These are phyloP conservation scores for Andinoacara biseriatus DNA, from an alignment of 2,113 vertebrate genomes.

Conservation along the genomic window DNA sequence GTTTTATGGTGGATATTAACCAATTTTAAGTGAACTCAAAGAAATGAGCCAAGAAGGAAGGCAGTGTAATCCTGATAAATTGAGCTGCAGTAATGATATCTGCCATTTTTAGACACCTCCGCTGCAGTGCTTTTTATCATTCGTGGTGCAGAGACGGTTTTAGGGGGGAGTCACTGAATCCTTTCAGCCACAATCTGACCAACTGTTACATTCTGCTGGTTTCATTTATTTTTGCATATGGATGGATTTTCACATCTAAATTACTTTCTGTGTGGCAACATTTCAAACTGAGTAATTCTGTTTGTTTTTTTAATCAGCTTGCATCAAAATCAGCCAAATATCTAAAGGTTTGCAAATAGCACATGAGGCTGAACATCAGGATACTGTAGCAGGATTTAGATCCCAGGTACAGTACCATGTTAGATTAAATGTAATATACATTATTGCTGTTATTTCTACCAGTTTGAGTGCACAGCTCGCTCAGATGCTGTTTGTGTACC, in stretches of 20 bases:
- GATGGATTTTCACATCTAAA: neutral
- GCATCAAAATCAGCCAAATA: neutral
- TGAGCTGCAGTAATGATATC: slow-evolving; percentile 41
- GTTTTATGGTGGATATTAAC: slow-evolving; percentile 40
- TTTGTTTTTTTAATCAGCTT: neutral
- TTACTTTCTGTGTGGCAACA: neutral
- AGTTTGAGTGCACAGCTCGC: too few species aligned
- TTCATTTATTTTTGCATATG: neutral
- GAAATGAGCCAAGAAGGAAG: slow-evolving; percentile 37
- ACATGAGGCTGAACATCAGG: neutral
- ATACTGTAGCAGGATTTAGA: neutral
- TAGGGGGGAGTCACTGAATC: neutral
- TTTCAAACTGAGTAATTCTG: neutral
- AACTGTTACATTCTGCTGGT: neutral
- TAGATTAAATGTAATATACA: neutral
- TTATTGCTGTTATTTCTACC: too few species aligned
- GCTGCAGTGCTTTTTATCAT: slow-evolving; percentile 1
- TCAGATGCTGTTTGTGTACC: neutral
- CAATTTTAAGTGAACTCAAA: slow-evolving; percentile 36
- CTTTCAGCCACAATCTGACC: neutral
- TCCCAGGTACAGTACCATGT: neutral
- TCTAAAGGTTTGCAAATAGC: neutral
- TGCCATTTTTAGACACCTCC: neutral
- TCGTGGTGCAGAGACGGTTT: neutral
- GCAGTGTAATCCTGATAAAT: slow-evolving; percentile 51